Conservation (phyloP, 1,140 invertebrate species). For the Thaumetopoea pityocampa region DNA sequence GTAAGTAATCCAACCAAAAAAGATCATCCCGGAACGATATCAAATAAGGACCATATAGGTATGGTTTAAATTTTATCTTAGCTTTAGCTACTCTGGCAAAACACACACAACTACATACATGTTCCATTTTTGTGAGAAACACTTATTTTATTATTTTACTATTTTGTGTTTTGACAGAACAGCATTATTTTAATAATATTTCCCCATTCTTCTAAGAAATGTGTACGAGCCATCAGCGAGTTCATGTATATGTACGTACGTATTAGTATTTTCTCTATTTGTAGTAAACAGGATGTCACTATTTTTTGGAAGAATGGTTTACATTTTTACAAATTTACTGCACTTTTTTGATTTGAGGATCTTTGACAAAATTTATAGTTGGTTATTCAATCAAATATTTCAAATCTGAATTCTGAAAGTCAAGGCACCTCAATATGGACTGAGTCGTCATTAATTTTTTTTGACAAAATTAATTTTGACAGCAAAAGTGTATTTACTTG, state of each 20-base stretch:
- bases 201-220: slow-evolving; percentile 30
- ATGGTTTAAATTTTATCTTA: slow-evolving; percentile 66
- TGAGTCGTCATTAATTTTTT: slow-evolving; percentile 70
- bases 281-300: slow-evolving; percentile 1
- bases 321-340: slow-evolving; percentile 68
- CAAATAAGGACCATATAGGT: slow-evolving; percentile 41
- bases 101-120: slow-evolving; percentile 30
- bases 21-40: slow-evolving; percentile 35
- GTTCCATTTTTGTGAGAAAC: slow-evolving; percentile 3
- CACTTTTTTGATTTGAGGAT: slow-evolving; percentile 64
- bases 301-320: slow-evolving; percentile 50
- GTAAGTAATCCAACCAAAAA: slow-evolving; percentile 37
- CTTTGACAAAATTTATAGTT: slow-evolving; percentile 46
- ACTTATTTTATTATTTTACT: slow-evolving; percentile 13
- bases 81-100: slow-evolving; percentile 68
- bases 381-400: slow-evolving; percentile 3
- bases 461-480: slow-evolving; percentile 68
- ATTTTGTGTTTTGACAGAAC: slow-evolving; percentile 62
- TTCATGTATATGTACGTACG: no score
- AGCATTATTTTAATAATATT: slow-evolving; percentile 50
- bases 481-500: slow-evolving; percentile 77
- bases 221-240: background rate
- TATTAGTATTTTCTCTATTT: no score
- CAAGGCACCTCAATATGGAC: slow-evolving; percentile 65
- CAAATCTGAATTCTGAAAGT: slow-evolving; percentile 28